Base-by-base conservation (phyloP, 2,888 invertebrate species). In the Tryphoninae sp. region DNA sequence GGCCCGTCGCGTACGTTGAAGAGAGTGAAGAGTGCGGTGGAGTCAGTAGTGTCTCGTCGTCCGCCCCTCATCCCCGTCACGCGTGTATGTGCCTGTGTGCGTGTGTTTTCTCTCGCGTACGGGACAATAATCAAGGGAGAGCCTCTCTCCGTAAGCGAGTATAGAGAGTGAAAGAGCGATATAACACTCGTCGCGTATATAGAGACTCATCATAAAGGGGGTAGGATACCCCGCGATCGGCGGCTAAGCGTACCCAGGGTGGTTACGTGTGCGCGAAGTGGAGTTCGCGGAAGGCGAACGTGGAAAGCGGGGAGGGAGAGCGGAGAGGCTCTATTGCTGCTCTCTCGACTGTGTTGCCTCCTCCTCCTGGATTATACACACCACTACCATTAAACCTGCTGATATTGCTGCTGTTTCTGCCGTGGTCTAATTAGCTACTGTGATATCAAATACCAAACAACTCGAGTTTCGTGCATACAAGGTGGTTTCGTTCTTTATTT, bases 1-100 rank as follows among this genome's bases (percentile, higher is more conserved):
- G 78, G 78, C 75, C 84, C 87, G 86, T 86, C 86, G 86, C 84
- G 86, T 83, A 83, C 83, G 86, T 86, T 86, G 86, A 85, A 86
- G 78, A 62, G 51, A 78, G 78, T 64, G 81, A 84, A 82, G 83
- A 84, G 85, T 86, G 83, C 79, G 83, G 83, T 82, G 84, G 81
- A 82, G 85, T 85, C 82, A 83, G 77, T 83, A 83, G 82, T 84
- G 51, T 82, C 75, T 72, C 77, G 82, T 76, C 72, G 65, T 26
- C 62, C 42, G 59, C 69, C 55, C 67, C n/a, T 64, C 59, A 64
- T 74, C 45, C 40, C 40, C 62, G 67, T 62, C 42, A 19, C n/a
- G 42, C 26, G 69, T 69, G 53, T 77, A 45, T 42, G 65, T 45
- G 42, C 33, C 33, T 77, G 72, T 26, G 61, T 64, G 59, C 19